Conservation (phyloP, 30 jellyfish, hydroid and myxozoan species). For the Turritopsis rubra region DNA sequence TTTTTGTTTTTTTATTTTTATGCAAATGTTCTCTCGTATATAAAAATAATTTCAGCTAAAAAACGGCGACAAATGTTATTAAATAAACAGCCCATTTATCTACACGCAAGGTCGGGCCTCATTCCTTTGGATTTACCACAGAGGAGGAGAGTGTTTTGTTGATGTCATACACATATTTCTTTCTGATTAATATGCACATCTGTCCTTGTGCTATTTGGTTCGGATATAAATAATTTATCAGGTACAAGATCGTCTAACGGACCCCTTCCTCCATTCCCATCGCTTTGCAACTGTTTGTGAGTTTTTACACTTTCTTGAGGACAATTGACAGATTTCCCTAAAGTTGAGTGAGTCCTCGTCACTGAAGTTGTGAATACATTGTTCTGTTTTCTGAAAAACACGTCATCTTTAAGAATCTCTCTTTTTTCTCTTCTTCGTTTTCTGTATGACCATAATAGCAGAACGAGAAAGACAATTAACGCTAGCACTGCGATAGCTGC, state of each 20-base stretch:
- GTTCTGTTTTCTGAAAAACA: neutral
- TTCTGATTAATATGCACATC: neutral
- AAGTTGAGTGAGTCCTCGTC: neutral
- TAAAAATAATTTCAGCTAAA: neutral
- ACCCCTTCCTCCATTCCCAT: neutral
- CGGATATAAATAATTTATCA: slow-evolving; percentile 10
- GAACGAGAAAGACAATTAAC: slow-evolving; percentile 45
- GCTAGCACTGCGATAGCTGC: slow-evolving; percentile 52
- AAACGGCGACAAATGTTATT: neutral
- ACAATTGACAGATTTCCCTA: neutral
- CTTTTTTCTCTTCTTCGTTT: neutral
- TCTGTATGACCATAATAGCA: slow-evolving; percentile 31
- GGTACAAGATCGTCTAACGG: too few species aligned
- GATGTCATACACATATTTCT: neutral
- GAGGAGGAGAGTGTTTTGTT: neutral
- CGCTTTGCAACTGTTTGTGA: neutral
- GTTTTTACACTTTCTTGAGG: neutral
- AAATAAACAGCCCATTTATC: neutral
- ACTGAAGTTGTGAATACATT: neutral
- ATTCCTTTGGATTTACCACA: neutral
- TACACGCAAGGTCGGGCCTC: neutral
- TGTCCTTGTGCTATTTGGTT: neutral
- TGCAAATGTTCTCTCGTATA: neutral
- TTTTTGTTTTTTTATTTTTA: neutral
- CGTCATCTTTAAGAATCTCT: neutral